Conservation (phyloP, 2,113 vertebrate species). For the Brachirus orientalis region DNA sequence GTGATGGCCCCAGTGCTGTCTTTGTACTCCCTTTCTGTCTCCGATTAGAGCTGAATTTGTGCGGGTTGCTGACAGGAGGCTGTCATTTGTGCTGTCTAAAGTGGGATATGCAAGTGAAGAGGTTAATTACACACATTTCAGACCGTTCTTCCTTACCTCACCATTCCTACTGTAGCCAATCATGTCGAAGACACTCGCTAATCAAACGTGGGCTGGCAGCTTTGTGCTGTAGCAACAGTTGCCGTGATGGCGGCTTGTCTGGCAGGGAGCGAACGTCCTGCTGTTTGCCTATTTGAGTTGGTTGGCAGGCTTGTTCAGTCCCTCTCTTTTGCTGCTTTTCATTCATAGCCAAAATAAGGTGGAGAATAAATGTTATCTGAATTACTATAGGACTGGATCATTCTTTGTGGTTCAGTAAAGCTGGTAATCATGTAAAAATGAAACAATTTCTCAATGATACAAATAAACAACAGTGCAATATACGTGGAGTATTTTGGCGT, state of each 20-base stretch:
- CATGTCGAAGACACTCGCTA: constrained; percentile 51
- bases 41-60: constrained; percentile 61
- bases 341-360: constrained; percentile 66
- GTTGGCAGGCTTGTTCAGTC: constrained; percentile 65
- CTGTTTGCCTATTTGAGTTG: constrained; percentile 77
- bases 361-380: constrained; percentile 57
- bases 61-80: constrained; percentile 65
- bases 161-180: constrained; percentile 51
- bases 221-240: constrained; percentile 73
- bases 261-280: constrained; percentile 69
- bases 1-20: constrained; percentile 67
- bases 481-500: too few relatives aligned
- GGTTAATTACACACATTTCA: constrained; percentile 75
- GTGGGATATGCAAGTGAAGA: constrained; percentile 65
- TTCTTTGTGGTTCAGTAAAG: constrained; percentile 45
- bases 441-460: constrained; percentile 22
- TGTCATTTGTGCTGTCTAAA: constrained; percentile 63
- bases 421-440: constrained; percentile 26
- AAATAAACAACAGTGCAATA: constrained; percentile 2
- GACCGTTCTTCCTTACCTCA: constrained; percentile 43
- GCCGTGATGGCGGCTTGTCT: constrained; percentile 72
- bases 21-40: constrained; percentile 60
- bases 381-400: constrained; percentile 50
- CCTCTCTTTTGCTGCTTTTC: constrained; percentile 64
- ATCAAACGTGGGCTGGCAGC: constrained; percentile 74